Evolutionary conservation across 2,888 invertebrate species (phyloP), one percentile per base, ranked within the genome.

Genomic region (Brachycybe producta): DNA sequence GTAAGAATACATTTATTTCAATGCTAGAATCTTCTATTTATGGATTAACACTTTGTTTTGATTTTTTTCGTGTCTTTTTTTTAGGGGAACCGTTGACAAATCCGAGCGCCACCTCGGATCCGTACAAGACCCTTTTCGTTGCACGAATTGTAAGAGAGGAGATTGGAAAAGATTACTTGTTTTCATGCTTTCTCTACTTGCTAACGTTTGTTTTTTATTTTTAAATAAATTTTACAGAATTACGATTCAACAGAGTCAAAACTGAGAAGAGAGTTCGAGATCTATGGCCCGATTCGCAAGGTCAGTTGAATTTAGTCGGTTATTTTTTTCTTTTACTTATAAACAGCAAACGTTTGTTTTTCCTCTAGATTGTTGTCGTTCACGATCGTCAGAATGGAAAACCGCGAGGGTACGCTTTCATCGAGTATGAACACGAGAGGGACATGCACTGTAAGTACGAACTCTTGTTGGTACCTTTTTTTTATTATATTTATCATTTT

Each of bases 201-300:
- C 7, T 44, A 52, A 42, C 35, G 5, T 51, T 32, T 34, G 45
- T 50, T 51, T 56, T 57, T n/a, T 36, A 36, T 17, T 48, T 26
- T 26, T 50, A 34, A 43, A 43, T 52, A 52, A 57, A 57, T 58
- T 60, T 76, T 76, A 54, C 73, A 91, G 91, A 98, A 97, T 68
- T 98, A 92, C 71, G 98, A 98, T 70, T 92, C 97, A 1, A 95
- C 97, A 0, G 98, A 98, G 69, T 92, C 94, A 0, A 98, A 99
- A 65, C 72, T 98, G 17, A 73, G 94, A 52, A 78, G 97, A 70
- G 98, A 98, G 67, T 98, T 99, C 72, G 98, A 98, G 73, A 84
- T 87, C 21, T 98, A 94, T 69, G 98, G 98, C 15, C 78, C 90
- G 8, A 92, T 99, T 57, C 92, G 90, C 76, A 95, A 92, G 77